phyloP scores from a whole-genome alignment of 1,140 invertebrate species.

The Drosophila paulistorum region DNA sequence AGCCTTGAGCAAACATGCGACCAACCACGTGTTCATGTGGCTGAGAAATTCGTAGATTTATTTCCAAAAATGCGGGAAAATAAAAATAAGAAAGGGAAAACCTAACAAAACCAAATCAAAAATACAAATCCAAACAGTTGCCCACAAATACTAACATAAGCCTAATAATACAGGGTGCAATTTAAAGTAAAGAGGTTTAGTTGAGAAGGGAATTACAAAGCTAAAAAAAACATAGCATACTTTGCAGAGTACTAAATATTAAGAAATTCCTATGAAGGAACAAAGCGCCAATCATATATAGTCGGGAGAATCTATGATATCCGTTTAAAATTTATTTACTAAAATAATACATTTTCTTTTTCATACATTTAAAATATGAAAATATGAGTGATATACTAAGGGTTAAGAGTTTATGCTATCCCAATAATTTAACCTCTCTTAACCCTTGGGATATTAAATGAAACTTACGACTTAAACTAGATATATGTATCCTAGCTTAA shows the following conservation, averaged over 20 bases:
- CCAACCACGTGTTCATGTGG: conserved; percentile 4
- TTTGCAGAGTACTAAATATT: neutral
- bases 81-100: neutral
- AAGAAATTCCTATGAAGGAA: neutral
- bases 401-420: no score
- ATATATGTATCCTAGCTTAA: no score
- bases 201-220: no score
- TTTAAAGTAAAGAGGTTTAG: neutral
- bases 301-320: no score
- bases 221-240: neutral
- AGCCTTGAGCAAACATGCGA: neutral
- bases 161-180: neutral
- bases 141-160: neutral
- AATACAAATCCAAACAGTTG: conserved; percentile 1
- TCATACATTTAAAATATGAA: no score
- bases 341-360: no score
- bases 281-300: no score
- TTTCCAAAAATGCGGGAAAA: neutral
- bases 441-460: no score
- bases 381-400: no score
- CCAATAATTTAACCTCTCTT: no score
- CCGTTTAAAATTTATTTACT: no score
- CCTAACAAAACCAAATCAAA: neutral
- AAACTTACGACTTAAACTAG: no score
- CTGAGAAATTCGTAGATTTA: conserved; percentile 4